Percentiles rank a stretch among this genome's conserved stretches.
These are phyloP conservation scores for Barnardius zonarius DNA, from an alignment of 2,113 vertebrate species.

Conservation along the genomic window DNA sequence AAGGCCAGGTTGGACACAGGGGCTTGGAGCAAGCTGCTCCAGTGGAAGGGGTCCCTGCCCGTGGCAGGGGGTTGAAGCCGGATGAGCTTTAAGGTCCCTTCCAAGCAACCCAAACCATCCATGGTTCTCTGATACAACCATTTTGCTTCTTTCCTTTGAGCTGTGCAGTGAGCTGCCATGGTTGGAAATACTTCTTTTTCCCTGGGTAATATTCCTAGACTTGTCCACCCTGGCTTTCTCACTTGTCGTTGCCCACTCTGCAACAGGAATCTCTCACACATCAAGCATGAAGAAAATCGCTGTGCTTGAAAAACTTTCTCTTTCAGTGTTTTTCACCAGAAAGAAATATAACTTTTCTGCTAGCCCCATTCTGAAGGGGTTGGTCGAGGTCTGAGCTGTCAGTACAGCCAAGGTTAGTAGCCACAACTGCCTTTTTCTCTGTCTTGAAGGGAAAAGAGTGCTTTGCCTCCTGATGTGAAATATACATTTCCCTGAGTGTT, in stretches of 20 bases:
- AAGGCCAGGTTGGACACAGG: too few species aligned
- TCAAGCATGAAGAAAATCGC: background rate
- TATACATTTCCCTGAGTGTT: background rate
- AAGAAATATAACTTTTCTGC: background rate
- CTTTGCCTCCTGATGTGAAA: background rate
- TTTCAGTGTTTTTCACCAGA: background rate
- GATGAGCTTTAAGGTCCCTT: background rate
- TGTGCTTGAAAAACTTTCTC: background rate
- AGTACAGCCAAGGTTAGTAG: background rate
- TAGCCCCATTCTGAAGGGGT: background rate
- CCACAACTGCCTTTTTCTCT: background rate
- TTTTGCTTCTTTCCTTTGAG: background rate
- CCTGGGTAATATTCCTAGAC: background rate
- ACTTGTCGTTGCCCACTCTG: background rate
- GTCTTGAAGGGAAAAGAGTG: background rate
- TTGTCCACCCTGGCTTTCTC: background rate
- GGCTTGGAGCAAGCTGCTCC: background rate
- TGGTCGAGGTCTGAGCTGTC: background rate
- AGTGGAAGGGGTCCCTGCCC: background rate
- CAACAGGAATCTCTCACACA: background rate
- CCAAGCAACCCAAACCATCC: background rate
- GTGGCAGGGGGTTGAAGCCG: fast-evolving
- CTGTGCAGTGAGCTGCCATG: background rate
- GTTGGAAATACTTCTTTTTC: background rate
- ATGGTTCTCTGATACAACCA: background rate